Evolutionary conservation across 2,888 invertebrate genomes (phyloP).

Genomic region (Xanthorhoe designata): DNA sequence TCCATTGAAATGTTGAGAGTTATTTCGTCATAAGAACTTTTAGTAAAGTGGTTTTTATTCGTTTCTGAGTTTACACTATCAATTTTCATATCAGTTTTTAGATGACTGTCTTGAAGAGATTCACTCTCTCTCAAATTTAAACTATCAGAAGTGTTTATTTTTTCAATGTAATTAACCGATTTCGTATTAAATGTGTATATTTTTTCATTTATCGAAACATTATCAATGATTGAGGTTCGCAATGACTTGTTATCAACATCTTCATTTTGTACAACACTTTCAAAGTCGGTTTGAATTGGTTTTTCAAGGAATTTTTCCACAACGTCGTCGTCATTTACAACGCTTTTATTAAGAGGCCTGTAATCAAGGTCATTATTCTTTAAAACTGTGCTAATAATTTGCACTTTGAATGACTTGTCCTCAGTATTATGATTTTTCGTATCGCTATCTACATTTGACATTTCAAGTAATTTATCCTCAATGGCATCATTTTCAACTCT

Average conservation of each 20-base stretch:
- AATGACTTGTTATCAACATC: background rate
- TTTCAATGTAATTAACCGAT: background rate
- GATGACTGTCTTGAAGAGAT: background rate
- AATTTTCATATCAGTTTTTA: constrained; percentile 4
- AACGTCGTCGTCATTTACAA: too few species aligned
- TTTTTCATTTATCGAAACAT: background rate
- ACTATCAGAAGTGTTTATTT: background rate
- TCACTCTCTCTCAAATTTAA: background rate
- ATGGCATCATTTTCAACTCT: background rate
- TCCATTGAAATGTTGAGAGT: constrained; percentile 7
- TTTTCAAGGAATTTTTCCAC: background rate
- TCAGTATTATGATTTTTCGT: background rate
- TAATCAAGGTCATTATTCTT: background rate
- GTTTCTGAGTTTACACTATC: background rate
- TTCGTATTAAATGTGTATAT: background rate
- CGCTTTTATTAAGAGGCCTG: too few species aligned
- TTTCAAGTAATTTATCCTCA: background rate
- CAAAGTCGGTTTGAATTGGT: background rate
- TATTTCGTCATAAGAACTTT: background rate
- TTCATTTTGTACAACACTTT: background rate
- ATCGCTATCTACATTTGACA: background rate
- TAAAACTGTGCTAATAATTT: background rate
- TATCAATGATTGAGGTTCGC: background rate
- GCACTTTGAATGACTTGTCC: background rate
- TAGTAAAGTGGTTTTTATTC: background rate